Evolutionary conservation across 2,888 invertebrate genomes (phyloP), one percentile per base, ranked within the genome.

Genomic region (Pachymerium ferrugineum): DNA sequence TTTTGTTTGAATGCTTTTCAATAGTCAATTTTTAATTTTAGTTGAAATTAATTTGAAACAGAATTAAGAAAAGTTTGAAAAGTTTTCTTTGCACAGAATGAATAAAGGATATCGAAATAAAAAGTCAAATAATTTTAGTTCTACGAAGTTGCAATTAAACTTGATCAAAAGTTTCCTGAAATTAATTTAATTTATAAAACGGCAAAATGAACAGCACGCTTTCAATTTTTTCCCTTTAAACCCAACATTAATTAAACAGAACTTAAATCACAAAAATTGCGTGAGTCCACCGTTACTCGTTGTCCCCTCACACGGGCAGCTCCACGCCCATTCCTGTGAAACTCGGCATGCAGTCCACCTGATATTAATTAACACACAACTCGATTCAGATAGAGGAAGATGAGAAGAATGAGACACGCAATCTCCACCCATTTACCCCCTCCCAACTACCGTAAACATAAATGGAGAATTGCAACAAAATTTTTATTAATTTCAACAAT

Each of bases 251-350:
- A 47, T 47, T 47, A 47, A 3, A 8, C 47, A 47, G n/a, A 47
- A 47, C 47, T 47, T 47, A 47, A 47, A 47, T 47, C 47, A 19
- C 19, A 47, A 47, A 47, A 47, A 47, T 16, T 47, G 47, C 47
- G 47, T 47, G 47, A 1, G 47, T 16, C 16, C 47, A 16, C 16
- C 47, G 22, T 47, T 47, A 47, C 47, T 47, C n/a, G 19, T 16
- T 16, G 47, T 47, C 47, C 47, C 47, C 16, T 19, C 47, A 47
- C 47, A 47, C 47, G 47, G 16, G 22, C 47, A 47, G 19, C 8
- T 47, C 47, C 16, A 47, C 47, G 47, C 47, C 47, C 47, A 47
- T 47, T 47, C 47, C 47, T 47, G 47, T 47, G 47, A 47, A 47
- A 47, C 47, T 2, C 47, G 22, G 47, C 47, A 47, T 47, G 47